phyloP scores from a whole-genome alignment of 1,140 invertebrate genomes.

The Conus betulinus region DNA sequence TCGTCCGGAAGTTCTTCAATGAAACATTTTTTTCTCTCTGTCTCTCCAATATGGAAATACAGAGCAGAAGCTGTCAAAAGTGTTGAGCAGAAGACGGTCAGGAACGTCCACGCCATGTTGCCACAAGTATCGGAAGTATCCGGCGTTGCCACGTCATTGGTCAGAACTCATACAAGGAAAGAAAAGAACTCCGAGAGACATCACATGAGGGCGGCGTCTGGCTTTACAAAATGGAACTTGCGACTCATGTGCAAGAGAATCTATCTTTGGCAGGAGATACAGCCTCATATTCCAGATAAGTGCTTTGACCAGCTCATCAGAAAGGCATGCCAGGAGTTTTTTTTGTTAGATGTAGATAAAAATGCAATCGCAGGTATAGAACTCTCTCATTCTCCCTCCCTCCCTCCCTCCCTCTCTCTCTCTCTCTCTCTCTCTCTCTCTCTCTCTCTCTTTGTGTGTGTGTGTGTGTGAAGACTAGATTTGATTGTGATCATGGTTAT shows the following conservation, averaged over 20 bases:
- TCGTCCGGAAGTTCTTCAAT: conserved; percentile 99
- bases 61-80: conserved; percentile 76
- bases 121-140: conserved; percentile 33
- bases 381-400: not conserved
- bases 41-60: conserved; percentile 99
- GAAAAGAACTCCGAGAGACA: conserved; percentile 1
- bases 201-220: conserved; percentile 31
- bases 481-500: too few species aligned
- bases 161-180: conserved; percentile 12
- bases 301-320: conserved; percentile 52
- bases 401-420: not conserved
- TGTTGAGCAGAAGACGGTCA: conserved; percentile 39
- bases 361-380: conserved; percentile 50
- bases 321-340: conserved; percentile 58
- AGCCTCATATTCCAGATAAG: conserved; percentile 61
- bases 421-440: not conserved
- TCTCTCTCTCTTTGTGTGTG: not conserved
- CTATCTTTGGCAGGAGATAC: conserved; percentile 60
- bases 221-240: conserved; percentile 52
- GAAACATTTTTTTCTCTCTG: conserved; percentile 99
- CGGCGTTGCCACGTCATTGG: conserved; percentile 38
- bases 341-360: conserved; percentile 49
- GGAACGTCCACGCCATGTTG: conserved; percentile 39
- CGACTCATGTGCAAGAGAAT: conserved; percentile 53
- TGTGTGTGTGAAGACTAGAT: too few species aligned